Evolutionary conservation across 2,797 vertebrate genomes (phyloP).

Genomic region (Pitangus sulphuratus): DNA sequence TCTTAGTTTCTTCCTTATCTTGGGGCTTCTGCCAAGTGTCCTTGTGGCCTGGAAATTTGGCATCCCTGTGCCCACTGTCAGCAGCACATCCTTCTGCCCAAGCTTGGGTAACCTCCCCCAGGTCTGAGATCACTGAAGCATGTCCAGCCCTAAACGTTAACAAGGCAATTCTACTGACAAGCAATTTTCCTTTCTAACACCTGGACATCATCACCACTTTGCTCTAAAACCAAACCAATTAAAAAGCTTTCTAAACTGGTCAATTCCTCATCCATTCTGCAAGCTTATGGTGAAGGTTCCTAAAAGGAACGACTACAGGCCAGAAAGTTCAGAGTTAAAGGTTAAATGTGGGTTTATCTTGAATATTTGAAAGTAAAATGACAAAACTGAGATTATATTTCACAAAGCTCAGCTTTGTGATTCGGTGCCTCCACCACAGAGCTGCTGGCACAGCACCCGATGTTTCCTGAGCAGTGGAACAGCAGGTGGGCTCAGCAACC

Average conservation of each 20-base stretch:
- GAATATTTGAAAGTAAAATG: background rate
- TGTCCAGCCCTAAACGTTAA: background rate
- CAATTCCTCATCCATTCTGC: background rate
- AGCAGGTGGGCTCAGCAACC: background rate
- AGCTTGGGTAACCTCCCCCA: background rate
- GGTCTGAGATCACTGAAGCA: background rate
- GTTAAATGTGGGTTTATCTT: background rate
- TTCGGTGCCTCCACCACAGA: background rate
- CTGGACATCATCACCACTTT: background rate
- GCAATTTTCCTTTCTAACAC: background rate
- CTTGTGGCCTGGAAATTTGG: background rate
- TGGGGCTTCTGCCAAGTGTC: background rate
- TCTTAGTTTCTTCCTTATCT: background rate
- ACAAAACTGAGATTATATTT: background rate
- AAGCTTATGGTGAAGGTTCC: background rate
- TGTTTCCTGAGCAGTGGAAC: background rate
- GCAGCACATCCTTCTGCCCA: background rate
- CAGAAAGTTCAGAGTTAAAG: background rate
- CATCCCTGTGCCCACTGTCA: background rate
- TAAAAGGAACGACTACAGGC: background rate
- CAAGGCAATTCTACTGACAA: background rate
- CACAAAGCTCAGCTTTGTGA: background rate
- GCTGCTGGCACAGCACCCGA: background rate
- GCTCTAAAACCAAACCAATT: background rate
- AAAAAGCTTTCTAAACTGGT: background rate